phyloP scores from a whole-genome alignment of 2,113 vertebrate genomes.

The Rynchops niger region DNA sequence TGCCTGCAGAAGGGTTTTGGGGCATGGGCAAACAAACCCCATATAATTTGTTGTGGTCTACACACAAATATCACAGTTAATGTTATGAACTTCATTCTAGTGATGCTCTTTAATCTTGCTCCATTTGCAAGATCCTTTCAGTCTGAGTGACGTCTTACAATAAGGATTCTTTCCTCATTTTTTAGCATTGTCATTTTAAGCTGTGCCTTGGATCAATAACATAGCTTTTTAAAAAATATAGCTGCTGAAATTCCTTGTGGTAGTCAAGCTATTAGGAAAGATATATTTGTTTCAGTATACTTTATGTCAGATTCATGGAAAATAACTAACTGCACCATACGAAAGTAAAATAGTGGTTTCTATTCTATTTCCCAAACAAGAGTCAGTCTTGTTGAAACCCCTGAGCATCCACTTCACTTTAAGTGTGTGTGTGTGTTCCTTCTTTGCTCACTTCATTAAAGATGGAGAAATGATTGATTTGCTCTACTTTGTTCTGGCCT shows the following conservation, averaged over 20 bases:
- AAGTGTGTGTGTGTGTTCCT: neutral
- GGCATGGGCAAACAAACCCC: neutral
- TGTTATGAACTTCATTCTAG: neutral
- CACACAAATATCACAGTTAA: neutral
- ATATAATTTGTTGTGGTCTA: neutral
- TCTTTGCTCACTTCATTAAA: constrained; percentile 24
- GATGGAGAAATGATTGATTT: constrained; percentile 6
- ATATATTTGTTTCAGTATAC: neutral
- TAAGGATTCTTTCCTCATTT: neutral
- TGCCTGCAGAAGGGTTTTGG: neutral
- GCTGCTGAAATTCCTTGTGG: neutral
- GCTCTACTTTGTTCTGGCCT: neutral
- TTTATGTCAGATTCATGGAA: neutral
- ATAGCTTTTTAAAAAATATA: neutral
- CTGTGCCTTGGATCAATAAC: neutral
- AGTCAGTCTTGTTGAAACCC: neutral
- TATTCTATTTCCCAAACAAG: neutral
- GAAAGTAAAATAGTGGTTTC: neutral
- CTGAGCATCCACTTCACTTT: neutral
- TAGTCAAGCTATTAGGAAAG: neutral
- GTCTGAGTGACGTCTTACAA: neutral
- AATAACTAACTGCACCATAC: neutral
- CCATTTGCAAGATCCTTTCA: neutral
- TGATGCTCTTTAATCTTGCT: neutral
- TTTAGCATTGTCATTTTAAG: neutral